phyloP scores from a whole-genome alignment of 2,888 invertebrate species.

The Eupeodes latifasciatus region DNA sequence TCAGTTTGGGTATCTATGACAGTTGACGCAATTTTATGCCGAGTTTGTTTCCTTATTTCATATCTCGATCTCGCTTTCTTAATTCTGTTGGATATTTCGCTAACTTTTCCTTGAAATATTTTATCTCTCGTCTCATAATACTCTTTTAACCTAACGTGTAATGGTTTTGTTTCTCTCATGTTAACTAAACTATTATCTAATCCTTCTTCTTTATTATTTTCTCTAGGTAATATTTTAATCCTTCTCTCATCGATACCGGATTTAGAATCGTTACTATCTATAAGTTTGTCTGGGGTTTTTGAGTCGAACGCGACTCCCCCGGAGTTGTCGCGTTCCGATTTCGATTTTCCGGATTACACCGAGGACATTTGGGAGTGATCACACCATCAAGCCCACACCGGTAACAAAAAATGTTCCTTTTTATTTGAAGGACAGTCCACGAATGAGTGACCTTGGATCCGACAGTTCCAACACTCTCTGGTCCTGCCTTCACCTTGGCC shows the following conservation, averaged over 20 bases:
- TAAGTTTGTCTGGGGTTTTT: background rate
- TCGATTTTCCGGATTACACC: background rate
- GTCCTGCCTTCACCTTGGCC: background rate
- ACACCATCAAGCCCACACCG: conserved; percentile 4
- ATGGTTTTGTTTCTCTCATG: background rate
- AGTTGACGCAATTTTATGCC: background rate
- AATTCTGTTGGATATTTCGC: background rate
- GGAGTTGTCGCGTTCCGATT: background rate
- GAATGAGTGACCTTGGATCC: background rate
- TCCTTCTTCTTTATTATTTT: background rate
- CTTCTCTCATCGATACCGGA: too few species aligned
- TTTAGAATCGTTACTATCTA: background rate
- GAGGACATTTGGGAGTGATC: conserved; percentile 6
- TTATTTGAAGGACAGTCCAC: background rate
- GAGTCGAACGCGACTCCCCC: conserved; percentile 13
- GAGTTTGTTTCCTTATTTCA: background rate
- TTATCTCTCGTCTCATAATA: background rate
- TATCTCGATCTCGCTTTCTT: background rate
- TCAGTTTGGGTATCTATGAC: background rate
- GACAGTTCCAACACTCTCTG: background rate
- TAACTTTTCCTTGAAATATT: background rate
- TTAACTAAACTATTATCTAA: background rate
- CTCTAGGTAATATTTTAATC: background rate
- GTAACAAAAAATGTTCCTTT: background rate
- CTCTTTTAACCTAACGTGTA: background rate